Percentiles rank a stretch among this genome's conserved stretches.
These are phyloP conservation scores for Lepidocyrtinus sp. DNA, from an alignment of 2,888 invertebrate species.

Conservation along the genomic window DNA sequence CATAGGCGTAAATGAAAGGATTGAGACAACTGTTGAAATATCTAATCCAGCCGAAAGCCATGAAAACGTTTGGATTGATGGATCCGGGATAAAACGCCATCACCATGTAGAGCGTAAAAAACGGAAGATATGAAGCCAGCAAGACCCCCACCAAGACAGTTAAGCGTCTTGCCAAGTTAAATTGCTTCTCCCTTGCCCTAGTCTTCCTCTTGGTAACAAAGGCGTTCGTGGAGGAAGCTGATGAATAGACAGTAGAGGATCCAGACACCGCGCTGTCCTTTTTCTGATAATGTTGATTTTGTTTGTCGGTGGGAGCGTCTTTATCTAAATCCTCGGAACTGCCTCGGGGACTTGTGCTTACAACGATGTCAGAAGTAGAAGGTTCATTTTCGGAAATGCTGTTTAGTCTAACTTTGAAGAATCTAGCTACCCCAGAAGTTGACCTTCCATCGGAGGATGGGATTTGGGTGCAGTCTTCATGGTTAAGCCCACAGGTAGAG, in stretches of 20 bases:
- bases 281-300: not conserved
- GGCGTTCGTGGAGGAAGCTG: not conserved
- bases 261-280: not conserved
- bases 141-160: slow-evolving; percentile 57
- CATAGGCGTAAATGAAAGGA: slow-evolving; percentile 61
- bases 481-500: not conserved
- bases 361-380: slow-evolving; percentile 8
- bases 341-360: not conserved
- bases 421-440: not conserved
- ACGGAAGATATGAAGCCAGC: slow-evolving; percentile 57
- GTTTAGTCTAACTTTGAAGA: not conserved
- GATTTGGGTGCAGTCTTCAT: not conserved
- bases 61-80: slow-evolving; percentile 36
- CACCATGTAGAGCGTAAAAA: slow-evolving; percentile 58
- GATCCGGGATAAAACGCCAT: slow-evolving; percentile 47
- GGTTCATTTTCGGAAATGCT: not conserved
- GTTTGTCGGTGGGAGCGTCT: not conserved
- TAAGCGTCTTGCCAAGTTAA: slow-evolving; percentile 49
- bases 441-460: not conserved
- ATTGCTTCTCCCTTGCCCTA: slow-evolving; percentile 40
- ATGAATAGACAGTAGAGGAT: not conserved
- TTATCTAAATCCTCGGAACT: slow-evolving; percentile 6
- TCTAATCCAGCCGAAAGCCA: slow-evolving; percentile 56
- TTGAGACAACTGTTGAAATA: slow-evolving; percentile 63
- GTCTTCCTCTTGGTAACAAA: slow-evolving; percentile 20